Percentiles rank a stretch among this genome's conserved stretches.
Evolutionary conservation across 1,140 invertebrate genomes (phyloP).

Genomic region (Lamellibrachia luymesi): DNA sequence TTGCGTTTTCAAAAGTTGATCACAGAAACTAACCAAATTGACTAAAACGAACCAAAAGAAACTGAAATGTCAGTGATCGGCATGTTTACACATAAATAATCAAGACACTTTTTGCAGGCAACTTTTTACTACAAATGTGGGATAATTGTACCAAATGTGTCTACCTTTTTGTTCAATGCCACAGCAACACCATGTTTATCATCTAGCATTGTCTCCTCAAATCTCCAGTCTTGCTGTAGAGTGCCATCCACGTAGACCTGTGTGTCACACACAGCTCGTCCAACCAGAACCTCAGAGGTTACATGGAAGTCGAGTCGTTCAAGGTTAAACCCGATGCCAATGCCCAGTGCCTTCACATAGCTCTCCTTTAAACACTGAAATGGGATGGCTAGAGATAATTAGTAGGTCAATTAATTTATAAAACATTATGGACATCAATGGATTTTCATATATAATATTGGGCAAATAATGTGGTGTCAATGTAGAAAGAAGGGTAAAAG

Average conservation of each 20-base stretch:
- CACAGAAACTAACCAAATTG: no score
- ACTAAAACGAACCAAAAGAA: no score
- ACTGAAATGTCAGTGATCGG: no score
- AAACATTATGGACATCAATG: neutral
- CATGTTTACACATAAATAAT: no score
- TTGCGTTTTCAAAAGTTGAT: no score
- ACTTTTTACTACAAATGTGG: no score
- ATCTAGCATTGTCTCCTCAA: conserved; percentile 85
- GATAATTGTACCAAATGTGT: neutral
- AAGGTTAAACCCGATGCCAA: conserved; percentile 79
- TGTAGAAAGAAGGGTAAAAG: neutral
- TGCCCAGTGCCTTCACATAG: conserved; percentile 86
- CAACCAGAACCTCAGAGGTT: conserved; percentile 57
- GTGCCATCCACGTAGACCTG: conserved; percentile 66
- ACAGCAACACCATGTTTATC: conserved; percentile 78
- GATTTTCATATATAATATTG: neutral
- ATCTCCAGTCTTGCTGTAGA: conserved; percentile 70
- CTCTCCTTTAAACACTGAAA: conserved; percentile 84
- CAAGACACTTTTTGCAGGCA: no score
- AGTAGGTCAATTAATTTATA: neutral
- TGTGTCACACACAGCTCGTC: conserved; percentile 67
- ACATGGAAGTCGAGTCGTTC: conserved; percentile 74
- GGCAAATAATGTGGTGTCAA: no score
- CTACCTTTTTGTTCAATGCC: conserved; percentile 55
- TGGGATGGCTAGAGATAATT: neutral